A percentile compares a stretch with the other conserved stretches of the same genome.
Conservation (phyloP, 2,797 vertebrate genomes). For the Arremon aurantiirostris region DNA sequence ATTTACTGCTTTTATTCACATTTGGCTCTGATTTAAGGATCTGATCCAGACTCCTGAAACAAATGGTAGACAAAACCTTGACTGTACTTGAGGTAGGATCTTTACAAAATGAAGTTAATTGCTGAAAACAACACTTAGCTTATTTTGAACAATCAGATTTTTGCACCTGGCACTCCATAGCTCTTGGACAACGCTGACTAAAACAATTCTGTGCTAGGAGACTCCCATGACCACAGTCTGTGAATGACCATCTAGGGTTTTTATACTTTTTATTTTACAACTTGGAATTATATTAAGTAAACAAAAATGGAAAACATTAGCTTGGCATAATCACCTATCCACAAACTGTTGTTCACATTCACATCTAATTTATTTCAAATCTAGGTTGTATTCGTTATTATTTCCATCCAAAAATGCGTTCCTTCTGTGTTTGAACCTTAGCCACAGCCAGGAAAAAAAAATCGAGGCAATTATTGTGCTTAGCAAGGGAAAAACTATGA, state of each 20-base stretch:
- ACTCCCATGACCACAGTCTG: not conserved
- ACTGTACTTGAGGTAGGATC: not conserved
- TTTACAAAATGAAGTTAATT: not conserved
- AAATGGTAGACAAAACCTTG: constrained; percentile 32
- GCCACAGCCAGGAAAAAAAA: not conserved
- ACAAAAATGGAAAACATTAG: not conserved
- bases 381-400: not conserved
- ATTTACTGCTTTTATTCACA: constrained; percentile 32
- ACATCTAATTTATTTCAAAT: not conserved
- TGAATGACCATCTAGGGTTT: not conserved
- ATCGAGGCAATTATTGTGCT: rapidly evolving
- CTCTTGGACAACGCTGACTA: not conserved
- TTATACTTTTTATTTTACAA: not conserved
- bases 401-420: not conserved
- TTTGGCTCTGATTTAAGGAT: constrained; percentile 38
- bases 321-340: not conserved
- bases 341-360: not conserved
- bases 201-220: not conserved
- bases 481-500: not conserved
- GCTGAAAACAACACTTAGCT: not conserved
- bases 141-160: not conserved
- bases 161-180: not conserved
- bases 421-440: not conserved
- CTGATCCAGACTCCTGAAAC: not conserved
- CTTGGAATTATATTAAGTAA: not conserved